Conservation (phyloP, 2,113 vertebrate genomes). For the Rutilus rutilus region DNA sequence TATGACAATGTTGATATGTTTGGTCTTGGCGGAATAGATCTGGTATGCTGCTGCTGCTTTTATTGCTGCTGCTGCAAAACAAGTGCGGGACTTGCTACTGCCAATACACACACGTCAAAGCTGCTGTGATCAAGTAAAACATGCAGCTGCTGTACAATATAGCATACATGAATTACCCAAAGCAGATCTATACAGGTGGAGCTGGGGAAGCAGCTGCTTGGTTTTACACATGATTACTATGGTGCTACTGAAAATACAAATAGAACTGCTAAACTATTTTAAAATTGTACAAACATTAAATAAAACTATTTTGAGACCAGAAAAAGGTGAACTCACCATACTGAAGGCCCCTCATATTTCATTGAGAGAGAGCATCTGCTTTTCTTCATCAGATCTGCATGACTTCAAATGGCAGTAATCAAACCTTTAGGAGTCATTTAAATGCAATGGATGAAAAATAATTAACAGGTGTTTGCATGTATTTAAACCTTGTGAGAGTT, state of each 20-base stretch:
- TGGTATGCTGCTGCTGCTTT: no score
- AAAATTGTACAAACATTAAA: background rate
- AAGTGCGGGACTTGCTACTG: no score
- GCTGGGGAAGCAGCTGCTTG: no score
- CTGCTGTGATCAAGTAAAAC: no score
- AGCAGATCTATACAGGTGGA: no score
- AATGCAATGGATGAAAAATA: slow-evolving; percentile 29
- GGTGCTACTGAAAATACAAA: background rate
- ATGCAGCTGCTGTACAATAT: no score
- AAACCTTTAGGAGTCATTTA: slow-evolving; percentile 28
- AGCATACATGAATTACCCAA: no score
- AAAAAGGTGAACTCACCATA: background rate
- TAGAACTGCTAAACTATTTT: background rate
- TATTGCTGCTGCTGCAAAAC: no score
- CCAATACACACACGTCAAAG: no score
- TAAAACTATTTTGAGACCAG: background rate
- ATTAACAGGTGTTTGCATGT: slow-evolving; percentile 42
- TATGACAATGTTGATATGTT: no score
- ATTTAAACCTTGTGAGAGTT: slow-evolving; percentile 20
- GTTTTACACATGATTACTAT: background rate
- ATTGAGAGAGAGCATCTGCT: background rate
- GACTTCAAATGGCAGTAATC: background rate
- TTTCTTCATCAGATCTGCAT: slow-evolving; percentile 4
- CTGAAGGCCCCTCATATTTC: background rate
- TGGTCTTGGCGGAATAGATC: no score